Conservation (phyloP, 2,797 vertebrate genomes). For the Melanotaenia pygmaea region DNA sequence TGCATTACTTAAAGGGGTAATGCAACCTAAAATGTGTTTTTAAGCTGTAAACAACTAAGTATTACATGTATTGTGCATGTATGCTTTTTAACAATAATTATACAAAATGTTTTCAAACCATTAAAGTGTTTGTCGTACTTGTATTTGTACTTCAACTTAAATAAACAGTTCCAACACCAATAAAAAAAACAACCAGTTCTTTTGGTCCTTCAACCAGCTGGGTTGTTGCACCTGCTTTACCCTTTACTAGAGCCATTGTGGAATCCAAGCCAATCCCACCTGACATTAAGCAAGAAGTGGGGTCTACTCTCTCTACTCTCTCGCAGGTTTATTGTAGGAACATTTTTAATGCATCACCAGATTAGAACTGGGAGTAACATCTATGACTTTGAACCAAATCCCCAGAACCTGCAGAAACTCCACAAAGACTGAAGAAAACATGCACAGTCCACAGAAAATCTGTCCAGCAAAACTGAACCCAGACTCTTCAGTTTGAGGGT, state of each 20-base stretch:
- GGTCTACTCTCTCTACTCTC: not conserved
- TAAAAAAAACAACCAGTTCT: too few species aligned
- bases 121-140: too few species aligned
- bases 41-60: too few species aligned
- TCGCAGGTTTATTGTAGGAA: not conserved
- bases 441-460: too few species aligned
- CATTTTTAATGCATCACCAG: not conserved
- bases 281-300: not conserved
- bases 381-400: not conserved
- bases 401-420: not conserved
- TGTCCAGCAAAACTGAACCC: too few species aligned
- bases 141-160: not conserved
- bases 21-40: too few species aligned
- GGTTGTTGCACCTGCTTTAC: not conserved
- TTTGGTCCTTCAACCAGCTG: not conserved
- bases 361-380: not conserved
- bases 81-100: too few species aligned
- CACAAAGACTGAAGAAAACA: too few species aligned
- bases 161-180: not conserved
- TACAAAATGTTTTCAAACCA: too few species aligned
- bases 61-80: too few species aligned
- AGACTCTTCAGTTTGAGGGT: not conserved
- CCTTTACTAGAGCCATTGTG: not conserved
- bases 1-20: too few species aligned
- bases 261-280: not conserved